Conservation (phyloP, 2,797 vertebrate species). For the Phataginus tetradactyla region DNA sequence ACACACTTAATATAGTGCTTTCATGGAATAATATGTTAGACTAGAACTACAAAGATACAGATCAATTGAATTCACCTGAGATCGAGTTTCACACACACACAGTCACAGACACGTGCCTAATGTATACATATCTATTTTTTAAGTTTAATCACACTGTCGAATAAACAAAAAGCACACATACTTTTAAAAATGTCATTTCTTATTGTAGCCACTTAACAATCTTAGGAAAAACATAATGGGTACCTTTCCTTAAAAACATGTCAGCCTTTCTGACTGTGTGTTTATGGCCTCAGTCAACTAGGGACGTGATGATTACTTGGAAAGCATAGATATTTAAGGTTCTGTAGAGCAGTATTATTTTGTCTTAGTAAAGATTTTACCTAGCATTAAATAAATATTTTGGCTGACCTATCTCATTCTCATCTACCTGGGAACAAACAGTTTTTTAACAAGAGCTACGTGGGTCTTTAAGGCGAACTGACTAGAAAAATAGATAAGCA, state of each 20-base stretch:
- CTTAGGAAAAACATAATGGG: not conserved
- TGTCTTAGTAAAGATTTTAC: conserved; percentile 20
- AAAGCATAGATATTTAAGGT: not conserved
- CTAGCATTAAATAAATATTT: not conserved
- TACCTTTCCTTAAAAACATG: not conserved
- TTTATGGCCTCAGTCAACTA: not conserved
- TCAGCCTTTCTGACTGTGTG: not conserved
- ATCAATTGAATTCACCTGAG: not conserved
- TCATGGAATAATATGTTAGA: not conserved
- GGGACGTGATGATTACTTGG: not conserved
- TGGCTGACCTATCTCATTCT: not conserved
- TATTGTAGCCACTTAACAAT: not conserved
- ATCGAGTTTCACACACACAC: not conserved
- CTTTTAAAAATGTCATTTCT: not conserved
- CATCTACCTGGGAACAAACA: not conserved
- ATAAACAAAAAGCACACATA: not conserved
- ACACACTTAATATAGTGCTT: not conserved
- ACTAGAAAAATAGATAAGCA: not conserved
- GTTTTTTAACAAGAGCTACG: not conserved
- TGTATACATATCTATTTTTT: not conserved
- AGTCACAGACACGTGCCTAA: too few species aligned
- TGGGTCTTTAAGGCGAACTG: not conserved
- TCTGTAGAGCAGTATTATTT: not conserved
- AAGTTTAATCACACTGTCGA: not conserved
- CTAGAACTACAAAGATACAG: not conserved